Conservation (phyloP, 2,888 invertebrate genomes). For the Helicoverpa assulta region DNA sequence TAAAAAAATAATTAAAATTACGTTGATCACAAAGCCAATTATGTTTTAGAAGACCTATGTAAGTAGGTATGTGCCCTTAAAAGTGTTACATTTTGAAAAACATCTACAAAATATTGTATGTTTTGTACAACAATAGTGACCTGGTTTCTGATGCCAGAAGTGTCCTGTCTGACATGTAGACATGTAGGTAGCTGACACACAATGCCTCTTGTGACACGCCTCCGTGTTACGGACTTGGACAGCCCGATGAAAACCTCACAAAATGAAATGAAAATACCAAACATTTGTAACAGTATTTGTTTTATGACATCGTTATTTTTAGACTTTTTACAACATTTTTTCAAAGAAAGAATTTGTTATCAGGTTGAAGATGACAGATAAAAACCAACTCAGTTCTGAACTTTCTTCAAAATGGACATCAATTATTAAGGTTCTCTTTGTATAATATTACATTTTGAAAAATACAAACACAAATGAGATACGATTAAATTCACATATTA, state of each 20-base stretch:
- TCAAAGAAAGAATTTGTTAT: no score
- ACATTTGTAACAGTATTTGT: neutral
- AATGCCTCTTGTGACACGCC: conserved; percentile 18
- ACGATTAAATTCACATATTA: neutral
- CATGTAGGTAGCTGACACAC: conserved; percentile 1
- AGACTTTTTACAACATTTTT: no score
- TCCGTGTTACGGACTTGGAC: conserved; percentile 18
- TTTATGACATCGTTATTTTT: no score
- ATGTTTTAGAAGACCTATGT: no score
- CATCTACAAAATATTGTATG: neutral
- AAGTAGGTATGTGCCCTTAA: no score
- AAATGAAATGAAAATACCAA: conserved; percentile 8
- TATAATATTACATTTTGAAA: no score
- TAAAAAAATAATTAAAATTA: no score
- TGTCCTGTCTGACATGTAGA: conserved; percentile 22
- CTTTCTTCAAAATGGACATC: no score
- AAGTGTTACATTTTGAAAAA: conserved; percentile 2
- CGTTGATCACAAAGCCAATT: no score
- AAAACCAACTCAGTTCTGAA: no score
- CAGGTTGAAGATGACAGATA: no score
- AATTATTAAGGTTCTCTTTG: no score
- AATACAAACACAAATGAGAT: neutral
- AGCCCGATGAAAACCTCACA: conserved; percentile 1
- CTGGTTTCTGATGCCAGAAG: conserved; percentile 3
- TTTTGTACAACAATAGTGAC: conserved; percentile 2